Evolutionary conservation across 2,113 vertebrate genomes (phyloP).

Genomic region (Ochotona princeps): DNA sequence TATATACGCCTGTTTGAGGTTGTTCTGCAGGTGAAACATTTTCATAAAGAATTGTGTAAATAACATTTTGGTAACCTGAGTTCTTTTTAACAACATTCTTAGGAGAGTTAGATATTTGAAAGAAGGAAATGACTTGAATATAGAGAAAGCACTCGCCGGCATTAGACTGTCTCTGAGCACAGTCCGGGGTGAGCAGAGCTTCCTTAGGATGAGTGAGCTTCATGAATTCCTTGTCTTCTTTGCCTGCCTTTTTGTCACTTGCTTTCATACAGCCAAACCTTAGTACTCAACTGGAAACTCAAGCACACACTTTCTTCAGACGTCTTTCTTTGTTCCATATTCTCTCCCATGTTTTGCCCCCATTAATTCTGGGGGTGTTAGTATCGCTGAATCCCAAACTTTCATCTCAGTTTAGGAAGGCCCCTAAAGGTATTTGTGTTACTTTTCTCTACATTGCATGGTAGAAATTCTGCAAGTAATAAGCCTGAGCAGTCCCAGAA

Average conservation of each 20-base stretch:
- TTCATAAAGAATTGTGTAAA: slow-evolving; percentile 28
- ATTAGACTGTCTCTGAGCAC: background rate
- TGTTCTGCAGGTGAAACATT: background rate
- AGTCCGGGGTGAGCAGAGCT: background rate
- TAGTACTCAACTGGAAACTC: background rate
- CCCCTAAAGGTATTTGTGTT: background rate
- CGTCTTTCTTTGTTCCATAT: background rate
- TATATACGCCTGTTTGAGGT: background rate
- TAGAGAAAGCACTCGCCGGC: background rate
- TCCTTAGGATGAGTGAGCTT: background rate
- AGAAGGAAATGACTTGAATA: background rate
- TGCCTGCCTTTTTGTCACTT: background rate
- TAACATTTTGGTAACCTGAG: background rate
- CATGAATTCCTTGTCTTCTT: background rate
- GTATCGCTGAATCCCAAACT: background rate
- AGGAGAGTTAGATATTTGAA: background rate
- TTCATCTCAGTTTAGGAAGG: slow-evolving; percentile 18
- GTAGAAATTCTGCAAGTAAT: background rate
- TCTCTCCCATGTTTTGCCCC: background rate
- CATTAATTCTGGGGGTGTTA: background rate
- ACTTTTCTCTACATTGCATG: background rate
- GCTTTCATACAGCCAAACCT: background rate
- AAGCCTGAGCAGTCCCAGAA: background rate
- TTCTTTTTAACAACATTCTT: slow-evolving; percentile 5
- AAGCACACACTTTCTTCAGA: background rate